Percentiles rank a stretch among this genome's conserved stretches.
phyloP scores from a whole-genome alignment of 2,113 vertebrate genomes.

The Eulacestoma nigropectus region DNA sequence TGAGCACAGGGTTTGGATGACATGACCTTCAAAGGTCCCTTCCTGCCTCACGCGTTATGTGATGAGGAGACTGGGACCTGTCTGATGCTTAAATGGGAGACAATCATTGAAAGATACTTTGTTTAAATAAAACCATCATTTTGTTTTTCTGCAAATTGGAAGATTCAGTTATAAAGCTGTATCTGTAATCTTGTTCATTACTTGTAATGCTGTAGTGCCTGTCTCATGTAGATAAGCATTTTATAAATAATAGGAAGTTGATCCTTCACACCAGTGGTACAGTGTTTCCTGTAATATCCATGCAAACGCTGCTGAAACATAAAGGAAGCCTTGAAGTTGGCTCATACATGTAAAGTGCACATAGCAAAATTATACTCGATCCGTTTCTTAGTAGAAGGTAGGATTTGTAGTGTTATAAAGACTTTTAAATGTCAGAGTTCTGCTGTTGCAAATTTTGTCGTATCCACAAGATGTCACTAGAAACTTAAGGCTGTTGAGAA shows the following conservation, averaged over 20 bases:
- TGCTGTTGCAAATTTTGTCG: not conserved
- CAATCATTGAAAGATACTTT: not conserved
- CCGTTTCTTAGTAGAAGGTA: not conserved
- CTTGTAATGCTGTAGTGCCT: not conserved
- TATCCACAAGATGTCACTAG: conserved; percentile 53
- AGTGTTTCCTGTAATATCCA: not conserved
- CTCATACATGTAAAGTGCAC: not conserved
- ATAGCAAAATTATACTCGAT: not conserved
- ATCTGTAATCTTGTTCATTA: not conserved
- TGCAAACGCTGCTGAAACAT: not conserved
- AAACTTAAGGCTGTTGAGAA: not conserved
- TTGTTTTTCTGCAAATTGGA: not conserved
- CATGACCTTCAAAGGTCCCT: not conserved
- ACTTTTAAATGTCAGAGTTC: not conserved
- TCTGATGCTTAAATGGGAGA: not conserved
- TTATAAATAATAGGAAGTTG: not conserved
- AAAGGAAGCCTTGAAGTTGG: not conserved
- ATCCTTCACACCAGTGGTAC: not conserved
- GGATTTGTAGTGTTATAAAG: not conserved
- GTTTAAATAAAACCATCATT: not conserved
- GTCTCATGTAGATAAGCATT: fast-evolving
- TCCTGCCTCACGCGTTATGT: not conserved
- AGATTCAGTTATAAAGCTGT: not conserved
- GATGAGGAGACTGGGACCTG: not conserved
- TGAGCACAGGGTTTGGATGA: fast-evolving